Conservation (phyloP, 2,888 invertebrate genomes). For the Odontothrips loti region DNA sequence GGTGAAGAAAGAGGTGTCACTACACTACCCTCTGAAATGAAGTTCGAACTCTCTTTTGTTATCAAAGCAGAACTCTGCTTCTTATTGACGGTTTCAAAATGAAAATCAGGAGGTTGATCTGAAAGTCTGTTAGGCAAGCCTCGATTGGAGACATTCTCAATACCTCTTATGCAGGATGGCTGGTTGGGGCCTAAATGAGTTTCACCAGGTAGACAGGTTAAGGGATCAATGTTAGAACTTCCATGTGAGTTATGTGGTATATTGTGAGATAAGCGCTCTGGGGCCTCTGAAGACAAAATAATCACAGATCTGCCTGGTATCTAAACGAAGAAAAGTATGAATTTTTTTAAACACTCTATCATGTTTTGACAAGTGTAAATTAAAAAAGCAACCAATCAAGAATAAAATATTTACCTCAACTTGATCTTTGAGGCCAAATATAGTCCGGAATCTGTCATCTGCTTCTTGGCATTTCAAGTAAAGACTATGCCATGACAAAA, state of each 20-base stretch:
- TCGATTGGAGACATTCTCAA: background rate
- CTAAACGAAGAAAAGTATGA: background rate
- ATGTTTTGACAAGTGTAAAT: background rate
- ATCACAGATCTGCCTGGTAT: background rate
- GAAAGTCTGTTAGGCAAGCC: background rate
- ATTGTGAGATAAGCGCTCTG: background rate
- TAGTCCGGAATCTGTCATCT: background rate
- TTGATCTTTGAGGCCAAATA: background rate
- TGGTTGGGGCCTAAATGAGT: background rate
- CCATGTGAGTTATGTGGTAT: background rate
- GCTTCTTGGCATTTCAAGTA: background rate
- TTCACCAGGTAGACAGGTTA: background rate
- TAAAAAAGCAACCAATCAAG: background rate
- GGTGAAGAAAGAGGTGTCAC: background rate
- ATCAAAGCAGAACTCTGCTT: background rate
- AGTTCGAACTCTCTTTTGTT: background rate
- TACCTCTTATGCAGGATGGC: background rate
- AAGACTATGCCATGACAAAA: background rate
- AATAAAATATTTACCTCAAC: background rate
- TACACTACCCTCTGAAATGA: background rate
- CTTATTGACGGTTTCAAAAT: background rate
- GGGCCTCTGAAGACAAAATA: background rate
- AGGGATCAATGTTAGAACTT: background rate
- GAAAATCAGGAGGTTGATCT: background rate
- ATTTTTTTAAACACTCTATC: background rate